Evolutionary conservation across 2,888 invertebrate species (phyloP).

Genomic region (Taphrorychus bicolor): DNA sequence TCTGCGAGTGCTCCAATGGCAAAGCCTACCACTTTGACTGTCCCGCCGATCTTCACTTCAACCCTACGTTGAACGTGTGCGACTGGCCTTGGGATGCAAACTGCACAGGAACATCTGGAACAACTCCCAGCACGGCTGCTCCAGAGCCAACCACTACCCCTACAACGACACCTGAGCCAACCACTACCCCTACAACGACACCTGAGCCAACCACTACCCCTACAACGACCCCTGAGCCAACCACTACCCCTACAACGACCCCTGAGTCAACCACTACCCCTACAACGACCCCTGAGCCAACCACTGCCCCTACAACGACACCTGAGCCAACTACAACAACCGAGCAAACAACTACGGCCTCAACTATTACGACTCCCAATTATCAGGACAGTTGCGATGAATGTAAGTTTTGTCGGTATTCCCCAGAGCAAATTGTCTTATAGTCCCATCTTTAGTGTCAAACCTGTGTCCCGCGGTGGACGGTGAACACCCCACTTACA

Average conservation of each 20-base stretch:
- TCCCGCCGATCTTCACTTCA: constrained; percentile 35
- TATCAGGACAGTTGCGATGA: constrained; percentile 10
- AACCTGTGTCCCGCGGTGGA: constrained; percentile 41
- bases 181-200: too few relatives aligned
- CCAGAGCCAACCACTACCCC: background rate
- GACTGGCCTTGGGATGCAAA: constrained; percentile 44
- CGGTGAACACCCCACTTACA: constrained; percentile 39
- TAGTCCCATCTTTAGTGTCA: constrained; percentile 7
- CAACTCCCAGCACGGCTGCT: constrained; percentile 19
- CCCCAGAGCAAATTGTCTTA: background rate
- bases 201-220: background rate
- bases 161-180: background rate
- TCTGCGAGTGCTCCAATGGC: constrained; percentile 44
- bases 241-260: background rate
- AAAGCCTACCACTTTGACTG: constrained; percentile 38
- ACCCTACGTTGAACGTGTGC: constrained; percentile 42
- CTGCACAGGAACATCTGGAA: constrained; percentile 33
- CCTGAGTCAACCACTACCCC: background rate
- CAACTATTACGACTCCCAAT: background rate
- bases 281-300: constrained; percentile 2
- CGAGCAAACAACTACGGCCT: background rate
- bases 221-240: background rate
- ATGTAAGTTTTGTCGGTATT: background rate
- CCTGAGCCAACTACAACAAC: background rate
- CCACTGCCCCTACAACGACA: background rate